phyloP scores from a whole-genome alignment of 1,140 invertebrate genomes.

The Gryllus bimaculatus region DNA sequence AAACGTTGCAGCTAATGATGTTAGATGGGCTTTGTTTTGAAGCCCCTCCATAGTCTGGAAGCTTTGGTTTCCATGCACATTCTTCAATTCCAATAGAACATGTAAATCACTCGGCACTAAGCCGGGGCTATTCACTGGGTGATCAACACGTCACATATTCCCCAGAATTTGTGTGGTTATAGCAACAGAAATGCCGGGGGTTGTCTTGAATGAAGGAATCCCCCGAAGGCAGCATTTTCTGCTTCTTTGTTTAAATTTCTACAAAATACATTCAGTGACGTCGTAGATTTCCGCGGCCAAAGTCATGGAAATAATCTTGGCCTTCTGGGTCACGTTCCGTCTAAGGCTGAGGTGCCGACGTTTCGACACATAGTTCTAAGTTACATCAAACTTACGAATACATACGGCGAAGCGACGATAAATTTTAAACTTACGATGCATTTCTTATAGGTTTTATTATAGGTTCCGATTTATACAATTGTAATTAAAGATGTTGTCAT shows the following conservation, averaged over 20 bases:
- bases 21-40: background rate
- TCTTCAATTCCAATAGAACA: background rate
- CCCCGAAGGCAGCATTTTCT: background rate
- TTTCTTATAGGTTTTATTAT: no score
- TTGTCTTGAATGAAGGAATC: background rate
- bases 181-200: background rate
- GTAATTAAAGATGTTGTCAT: no score
- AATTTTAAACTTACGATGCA: no score
- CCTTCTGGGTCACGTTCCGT: no score
- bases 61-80: background rate
- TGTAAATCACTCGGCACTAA: background rate
- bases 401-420: no score
- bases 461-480: no score
- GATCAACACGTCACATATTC: background rate
- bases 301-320: no score
- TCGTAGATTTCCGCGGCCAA: no score
- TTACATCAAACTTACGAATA: no score
- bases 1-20: background rate
- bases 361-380: no score
- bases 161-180: background rate
- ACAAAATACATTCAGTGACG: slow-evolving; percentile 34
- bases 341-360: no score
- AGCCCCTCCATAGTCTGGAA: background rate
- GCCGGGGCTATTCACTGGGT: background rate
- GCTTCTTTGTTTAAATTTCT: background rate